Conservation (phyloP, 2,888 invertebrate genomes). For the Thymelicus sylvestris region DNA sequence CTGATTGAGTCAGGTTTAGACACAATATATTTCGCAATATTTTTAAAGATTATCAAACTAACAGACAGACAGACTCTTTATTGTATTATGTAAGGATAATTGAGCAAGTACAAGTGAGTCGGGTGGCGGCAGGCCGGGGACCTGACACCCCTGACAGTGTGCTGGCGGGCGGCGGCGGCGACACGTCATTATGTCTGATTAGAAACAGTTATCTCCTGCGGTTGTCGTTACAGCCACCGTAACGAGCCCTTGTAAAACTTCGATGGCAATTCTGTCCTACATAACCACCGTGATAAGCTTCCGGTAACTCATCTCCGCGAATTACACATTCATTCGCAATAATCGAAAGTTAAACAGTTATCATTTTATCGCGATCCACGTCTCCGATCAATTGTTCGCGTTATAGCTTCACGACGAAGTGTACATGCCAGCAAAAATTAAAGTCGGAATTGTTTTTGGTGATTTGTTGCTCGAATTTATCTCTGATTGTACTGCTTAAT, state of each 20-base stretch:
- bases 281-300: conserved; percentile 70
- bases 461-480: conserved; percentile 35
- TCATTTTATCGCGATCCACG: conserved; percentile 32
- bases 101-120: conserved; percentile 7
- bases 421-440: conserved; percentile 27
- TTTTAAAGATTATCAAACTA: conserved; percentile 25
- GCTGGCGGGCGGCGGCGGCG: conserved; percentile 47
- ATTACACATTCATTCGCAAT: conserved; percentile 60
- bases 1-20: too few relatives aligned
- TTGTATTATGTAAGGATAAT: conserved; percentile 13
- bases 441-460: conserved; percentile 29
- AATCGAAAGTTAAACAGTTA: conserved; percentile 21
- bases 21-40: too few relatives aligned
- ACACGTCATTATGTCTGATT: conserved; percentile 76
- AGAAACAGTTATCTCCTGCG: conserved; percentile 80
- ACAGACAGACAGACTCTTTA: not conserved
- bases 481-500: conserved; percentile 53
- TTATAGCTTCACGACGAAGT: conserved; percentile 13
- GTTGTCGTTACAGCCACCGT: conserved; percentile 77
- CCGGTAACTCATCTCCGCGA: conserved; percentile 65
- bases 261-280: conserved; percentile 71
- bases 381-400: conserved; percentile 26
- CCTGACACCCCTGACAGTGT: conserved; percentile 36
- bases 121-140: conserved; percentile 9
- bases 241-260: conserved; percentile 80